Evolutionary conservation across 2,113 vertebrate species (phyloP), one percentile per base, ranked within the genome.

Genomic region (Cyanoramphus novaezelandiae): DNA sequence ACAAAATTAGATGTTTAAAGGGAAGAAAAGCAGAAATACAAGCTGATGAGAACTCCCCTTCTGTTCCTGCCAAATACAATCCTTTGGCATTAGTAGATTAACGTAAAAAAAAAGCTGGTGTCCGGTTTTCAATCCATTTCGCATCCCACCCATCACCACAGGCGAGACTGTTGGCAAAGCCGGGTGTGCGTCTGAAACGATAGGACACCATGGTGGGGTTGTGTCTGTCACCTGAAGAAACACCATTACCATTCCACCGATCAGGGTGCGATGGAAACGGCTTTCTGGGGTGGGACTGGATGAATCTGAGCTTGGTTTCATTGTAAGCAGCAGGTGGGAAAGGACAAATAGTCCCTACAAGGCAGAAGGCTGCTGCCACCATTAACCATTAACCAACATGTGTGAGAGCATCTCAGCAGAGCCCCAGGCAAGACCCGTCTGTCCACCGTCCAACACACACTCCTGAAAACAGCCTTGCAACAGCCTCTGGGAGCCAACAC

Each of bases 81-180:
- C 91, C 88, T 81, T 86, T 59, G 82, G 86, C 88, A 84, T 75
- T 81, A 92, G 81, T 69, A 96, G 94, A 86, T 95, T 75, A 90
- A 77, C 64, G 21, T 79, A 53, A 78, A 92, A 77, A 77, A 49
- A 85, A 41, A 27, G 49, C 91, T 64, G 88, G 80, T 69, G 69
- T 81, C 76, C 47, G 35, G 5, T 75, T 95, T 92, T 81, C 59
- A 77, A 92, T 81, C 76, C 3, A 0, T 74, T 74, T 60, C 27
- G 13, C 6, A 11, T 93, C 82, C 70, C 74, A 60, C 57, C 84
- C 84, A 43, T 59, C 33, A 1, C 12, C 28, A 8, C 44, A 39
- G 55, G 27, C 1, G 0, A 88, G 35, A 44, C 75, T 86, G 78
- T 9, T 11, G 25, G 82, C 50, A 82, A 70, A 70, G 31, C 65